Evolutionary conservation across 2,113 vertebrate species (phyloP), one percentile per base, ranked within the genome.

Genomic region (Hassar affinis): DNA sequence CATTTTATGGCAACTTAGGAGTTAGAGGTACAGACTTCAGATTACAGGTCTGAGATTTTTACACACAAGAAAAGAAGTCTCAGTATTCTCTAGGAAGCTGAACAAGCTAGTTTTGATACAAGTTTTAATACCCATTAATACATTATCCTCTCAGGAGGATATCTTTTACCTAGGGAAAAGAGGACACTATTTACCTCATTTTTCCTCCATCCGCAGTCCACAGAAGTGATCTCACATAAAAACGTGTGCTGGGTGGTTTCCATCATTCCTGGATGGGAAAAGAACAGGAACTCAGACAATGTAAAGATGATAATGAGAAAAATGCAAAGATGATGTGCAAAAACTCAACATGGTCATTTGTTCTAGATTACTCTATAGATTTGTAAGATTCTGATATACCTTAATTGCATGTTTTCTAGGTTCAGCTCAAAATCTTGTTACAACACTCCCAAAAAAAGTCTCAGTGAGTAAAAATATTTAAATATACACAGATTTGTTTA

Each of bases 61-160:
- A 69, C 27, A 38, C 49, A 35, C 38, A 47, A 66, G 33, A 78
- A 20, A 30, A 52, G 27, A 62, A 20, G 57, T 22, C 42, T 61
- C 35, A 75, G 20, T 54, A 25, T 27, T 25, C 51, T 45, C 14
- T 42, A 57, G 79, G 79, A 57, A 71, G 15, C 30, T 35, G 62
- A 11, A 57, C 22, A 15, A 61, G 69, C 86, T 88, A 86, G 78
- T 87, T 87, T 83, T n/a, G 54, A 87, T 85, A 85, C 87, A n/a
- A n/a, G 76, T 84, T 78, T 85, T 83, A 86, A 86, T 4, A 78
- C 57, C 51, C 33, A 78, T 52, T 81, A 59, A 42, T 47, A 35
- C 66, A 30, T 68, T 61, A 49, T 51, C 8, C 64, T 45, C 51
- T 45, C 54, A 12, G 33, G 61, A 56, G 30, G 33, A 64, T 15